Evolutionary conservation across 2,797 vertebrate species (phyloP), one percentile per base, ranked within the genome.

Genomic region (Telmatherina bonti): DNA sequence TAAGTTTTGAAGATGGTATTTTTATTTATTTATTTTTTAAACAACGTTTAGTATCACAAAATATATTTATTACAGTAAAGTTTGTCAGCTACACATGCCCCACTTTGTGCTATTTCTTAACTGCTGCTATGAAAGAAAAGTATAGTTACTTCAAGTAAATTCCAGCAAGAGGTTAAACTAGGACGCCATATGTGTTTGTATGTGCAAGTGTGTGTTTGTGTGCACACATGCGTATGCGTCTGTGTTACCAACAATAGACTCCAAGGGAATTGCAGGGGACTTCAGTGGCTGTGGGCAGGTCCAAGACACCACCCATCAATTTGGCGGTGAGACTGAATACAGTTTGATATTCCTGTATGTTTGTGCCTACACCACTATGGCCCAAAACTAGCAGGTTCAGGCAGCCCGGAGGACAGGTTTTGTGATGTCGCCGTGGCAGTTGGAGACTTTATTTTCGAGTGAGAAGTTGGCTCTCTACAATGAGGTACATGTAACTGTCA

Each of bases 251-350:
- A 93, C 92, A 93, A 92, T 93, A 93, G 92, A 93, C 86, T 93
- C 53, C 76, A 85, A 89, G 88, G 90, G 90, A 93, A 93, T 93
- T 93, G 93, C 90, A 93, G 92, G 92, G 92, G 90, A 93, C 91
- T 92, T 92, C 89, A 89, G 89, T 92, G 90, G 87, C 89, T 93
- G 92, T 92, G 92, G 93, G 92, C 87, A 88, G 92, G 91, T 89
- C 90, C 85, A 90, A 93, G 93, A 93, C 93, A 92, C 93, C 93
- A 93, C 93, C 93, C 93, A 93, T 93, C 93, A 93, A 93, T 93
- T 93, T 93, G 91, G 93, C 88, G 93, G 93, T 92, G 91, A 92
- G 90, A 90, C 90, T 92, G 91, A 90, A 85, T 90, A 88, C 92
- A 92, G 90, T 93, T 93, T 93, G 92, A 93, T 93, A 91, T 93